A percentile compares a stretch with the other conserved stretches of the same genome.
These are phyloP conservation scores for Diadophis punctatus DNA, from an alignment of 2,113 vertebrate genomes.

Conservation along the genomic window DNA sequence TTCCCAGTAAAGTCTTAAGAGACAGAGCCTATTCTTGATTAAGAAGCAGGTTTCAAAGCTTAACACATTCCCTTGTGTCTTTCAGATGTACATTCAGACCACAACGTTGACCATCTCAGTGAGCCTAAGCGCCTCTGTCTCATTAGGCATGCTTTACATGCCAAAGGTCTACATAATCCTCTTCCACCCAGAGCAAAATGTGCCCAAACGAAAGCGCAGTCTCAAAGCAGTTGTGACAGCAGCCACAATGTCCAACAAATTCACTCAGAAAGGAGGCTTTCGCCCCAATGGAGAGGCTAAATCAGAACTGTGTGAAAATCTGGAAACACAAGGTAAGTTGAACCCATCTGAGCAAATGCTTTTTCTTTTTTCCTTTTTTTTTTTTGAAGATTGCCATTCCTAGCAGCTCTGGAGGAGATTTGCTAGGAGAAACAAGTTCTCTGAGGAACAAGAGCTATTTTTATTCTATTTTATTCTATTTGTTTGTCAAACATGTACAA, in stretches of 20 bases:
- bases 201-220: conserved; percentile 94
- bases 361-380: neutral
- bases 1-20: accelerated
- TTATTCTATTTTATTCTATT: no score
- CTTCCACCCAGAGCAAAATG: conserved; percentile 95
- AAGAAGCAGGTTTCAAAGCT: neutral
- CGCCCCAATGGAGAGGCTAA: conserved; percentile 95
- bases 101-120: conserved; percentile 95
- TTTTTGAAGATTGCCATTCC: neutral
- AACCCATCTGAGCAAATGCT: accelerated
- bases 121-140: conserved; percentile 94
- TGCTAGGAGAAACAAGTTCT: neutral
- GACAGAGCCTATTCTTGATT: neutral
- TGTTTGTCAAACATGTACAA: no score
- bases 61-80: conserved; percentile 38
- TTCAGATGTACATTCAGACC: conserved; percentile 95
- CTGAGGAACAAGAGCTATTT: neutral
- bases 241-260: conserved; percentile 97
- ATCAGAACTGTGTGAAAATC: conserved; percentile 92
- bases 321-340: conserved; percentile 86
- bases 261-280: conserved; percentile 88
- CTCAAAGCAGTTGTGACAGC: conserved; percentile 95
- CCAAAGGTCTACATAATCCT: conserved; percentile 97
- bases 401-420: neutral
- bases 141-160: conserved; percentile 97